These are phyloP conservation scores for Pseudachorutes palmiensis DNA, from an alignment of 1,140 invertebrate species.

Conservation along the genomic window DNA sequence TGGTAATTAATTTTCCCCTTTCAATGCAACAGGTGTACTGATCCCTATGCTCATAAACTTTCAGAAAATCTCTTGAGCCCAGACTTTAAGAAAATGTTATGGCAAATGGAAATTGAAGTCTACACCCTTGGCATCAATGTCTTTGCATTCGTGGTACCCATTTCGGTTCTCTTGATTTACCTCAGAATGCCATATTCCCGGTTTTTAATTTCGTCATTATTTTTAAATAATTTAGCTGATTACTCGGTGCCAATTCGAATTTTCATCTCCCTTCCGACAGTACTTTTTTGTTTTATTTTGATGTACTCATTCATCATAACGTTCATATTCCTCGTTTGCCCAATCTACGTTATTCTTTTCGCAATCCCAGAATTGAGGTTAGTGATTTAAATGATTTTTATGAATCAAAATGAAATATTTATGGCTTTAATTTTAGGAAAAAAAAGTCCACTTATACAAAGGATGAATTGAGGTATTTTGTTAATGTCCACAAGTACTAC, in stretches of 20 bases:
- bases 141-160: background rate
- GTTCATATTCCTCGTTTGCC: background rate
- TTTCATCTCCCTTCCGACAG: background rate
- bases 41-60: background rate
- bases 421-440: too few species aligned
- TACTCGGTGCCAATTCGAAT: background rate
- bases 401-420: background rate
- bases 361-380: background rate
- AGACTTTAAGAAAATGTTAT: background rate
- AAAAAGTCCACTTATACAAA: background rate
- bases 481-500: background rate
- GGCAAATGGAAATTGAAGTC: background rate
- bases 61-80: background rate
- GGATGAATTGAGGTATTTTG: background rate
- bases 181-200: background rate
- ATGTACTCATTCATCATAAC: background rate
- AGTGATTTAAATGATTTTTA: background rate
- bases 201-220: background rate
- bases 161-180: background rate
- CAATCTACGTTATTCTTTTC: background rate
- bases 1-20: background rate
- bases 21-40: background rate
- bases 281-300: background rate
- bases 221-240: background rate
- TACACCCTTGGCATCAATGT: background rate